A percentile compares a stretch with the other conserved stretches of the same genome.
These are phyloP conservation scores for Cotesia glomerata DNA, from an alignment of 1,140 invertebrate species.

Conservation along the genomic window DNA sequence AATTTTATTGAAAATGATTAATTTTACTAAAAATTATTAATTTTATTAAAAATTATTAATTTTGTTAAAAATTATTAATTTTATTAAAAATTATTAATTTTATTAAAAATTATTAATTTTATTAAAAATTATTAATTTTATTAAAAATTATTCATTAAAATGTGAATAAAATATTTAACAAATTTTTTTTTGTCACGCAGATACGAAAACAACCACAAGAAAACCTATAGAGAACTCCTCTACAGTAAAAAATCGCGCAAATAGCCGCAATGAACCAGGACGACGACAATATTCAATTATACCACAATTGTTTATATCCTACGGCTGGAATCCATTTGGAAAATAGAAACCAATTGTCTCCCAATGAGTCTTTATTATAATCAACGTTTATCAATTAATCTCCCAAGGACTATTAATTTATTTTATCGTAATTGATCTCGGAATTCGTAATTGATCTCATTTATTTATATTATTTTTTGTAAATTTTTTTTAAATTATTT, in stretches of 20 bases:
- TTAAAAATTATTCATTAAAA: too few species aligned
- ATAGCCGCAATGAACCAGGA: slow-evolving; percentile 30
- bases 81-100: too few species aligned
- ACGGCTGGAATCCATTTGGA: slow-evolving; percentile 62
- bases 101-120: too few species aligned
- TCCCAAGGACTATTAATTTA: neutral
- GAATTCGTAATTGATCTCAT: slow-evolving; percentile 16
- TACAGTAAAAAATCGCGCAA: slow-evolving; percentile 39
- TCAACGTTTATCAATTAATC: neutral
- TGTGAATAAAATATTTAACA: too few species aligned
- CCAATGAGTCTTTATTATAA: neutral
- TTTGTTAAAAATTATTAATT: too few species aligned
- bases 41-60: too few species aligned
- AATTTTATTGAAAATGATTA: too few species aligned
- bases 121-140: too few species aligned
- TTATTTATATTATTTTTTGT: too few species aligned
- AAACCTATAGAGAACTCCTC: slow-evolving; percentile 32
- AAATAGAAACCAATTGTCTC: slow-evolving; percentile 40
- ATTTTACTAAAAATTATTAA: too few species aligned
- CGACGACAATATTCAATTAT: slow-evolving; percentile 60
- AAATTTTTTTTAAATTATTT: neutral
- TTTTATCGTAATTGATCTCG: neutral
- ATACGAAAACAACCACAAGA: neutral
- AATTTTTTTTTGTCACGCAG: neutral
- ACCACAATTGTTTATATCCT: slow-evolving; percentile 63